Evolutionary conservation across 2,888 invertebrate species (phyloP), one percentile per base, ranked within the genome.

Genomic region (Drosophila ustulata): DNA sequence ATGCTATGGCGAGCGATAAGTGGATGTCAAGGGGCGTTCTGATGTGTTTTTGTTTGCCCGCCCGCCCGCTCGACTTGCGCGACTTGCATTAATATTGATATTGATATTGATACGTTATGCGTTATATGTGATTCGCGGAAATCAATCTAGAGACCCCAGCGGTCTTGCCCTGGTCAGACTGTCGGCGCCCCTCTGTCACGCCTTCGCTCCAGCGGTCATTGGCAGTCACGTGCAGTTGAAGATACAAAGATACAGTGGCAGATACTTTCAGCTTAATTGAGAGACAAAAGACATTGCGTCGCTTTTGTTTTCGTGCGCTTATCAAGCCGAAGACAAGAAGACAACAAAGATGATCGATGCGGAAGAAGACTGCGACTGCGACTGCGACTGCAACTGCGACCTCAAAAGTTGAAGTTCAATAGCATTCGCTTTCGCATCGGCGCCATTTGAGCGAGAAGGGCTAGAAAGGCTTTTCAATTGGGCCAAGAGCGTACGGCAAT

Each of bases 11-110:
- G 18, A 18, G 79, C 66, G 82, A 82, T 86, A 82, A 82, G 83
- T 78, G 83, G 71, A 71, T 82, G 82, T 82, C 82, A 80, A 78
- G 82, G 82, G 82, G 80, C 75, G 72, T 75, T 37, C 61, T 71
- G 70, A 53, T 45, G n/a, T 52, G 13, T 46, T 11, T 43, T 13
- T 39, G 37, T 30, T 51, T 55, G 23, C 28, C 28, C 28, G 28
- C 41, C 5, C 55, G 18, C 7, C 37, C 30, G 18, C 7, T n/a
- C 30, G 30, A 30, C 30, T 30, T 6, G 30, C 30, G n/a, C 5
- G 37, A 11, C 37, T 37, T 37, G 37, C 37, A 11, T 11, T n/a
- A 37, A 37, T 37, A 37, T 37, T 37, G 37, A 11, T n/a, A 37
- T 37, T 32, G 32, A 8, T 32, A 39, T 53, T 71, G 69, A 32